These are phyloP conservation scores for Carterocephalus palaemon DNA, from an alignment of 2,888 invertebrate species.

Conservation along the genomic window DNA sequence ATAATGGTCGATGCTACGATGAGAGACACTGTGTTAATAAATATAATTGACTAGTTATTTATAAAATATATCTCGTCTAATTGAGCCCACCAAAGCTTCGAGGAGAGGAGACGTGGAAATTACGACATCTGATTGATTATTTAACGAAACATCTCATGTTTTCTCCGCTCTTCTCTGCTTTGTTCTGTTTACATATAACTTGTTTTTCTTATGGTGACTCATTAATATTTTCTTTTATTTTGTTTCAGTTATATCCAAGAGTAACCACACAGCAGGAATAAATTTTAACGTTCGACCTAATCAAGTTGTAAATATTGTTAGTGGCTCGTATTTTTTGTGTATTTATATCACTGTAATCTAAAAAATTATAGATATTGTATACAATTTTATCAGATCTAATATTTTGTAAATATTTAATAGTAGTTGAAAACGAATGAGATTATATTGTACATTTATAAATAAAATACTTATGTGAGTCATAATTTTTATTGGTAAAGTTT, in stretches of 20 bases:
- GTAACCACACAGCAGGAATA: slow-evolving; percentile 79
- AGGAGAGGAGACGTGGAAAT: too few relatives aligned
- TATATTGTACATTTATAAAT: slow-evolving; percentile 79
- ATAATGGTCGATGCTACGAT: too few relatives aligned
- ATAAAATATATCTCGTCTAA: too few relatives aligned
- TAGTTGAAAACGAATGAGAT: slow-evolving; percentile 76
- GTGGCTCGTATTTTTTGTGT: slow-evolving; percentile 74
- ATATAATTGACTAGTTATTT: too few relatives aligned
- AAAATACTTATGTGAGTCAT: slow-evolving; percentile 66
- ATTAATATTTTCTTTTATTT: slow-evolving; percentile 27
- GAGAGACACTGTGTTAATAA: too few relatives aligned
- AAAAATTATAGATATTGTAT: slow-evolving; percentile 68
- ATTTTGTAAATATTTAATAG: slow-evolving; percentile 76
- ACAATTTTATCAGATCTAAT: slow-evolving; percentile 76
- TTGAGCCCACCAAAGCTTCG: too few relatives aligned
- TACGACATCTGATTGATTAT: too few relatives aligned
- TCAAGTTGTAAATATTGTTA: slow-evolving; percentile 69
- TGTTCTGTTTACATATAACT: too few relatives aligned
- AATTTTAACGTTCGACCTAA: slow-evolving; percentile 56
- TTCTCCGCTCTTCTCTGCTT: too few relatives aligned
- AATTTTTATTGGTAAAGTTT: slow-evolving; percentile 69
- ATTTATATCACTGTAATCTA: slow-evolving; percentile 75
- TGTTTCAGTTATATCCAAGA: slow-evolving; percentile 81
- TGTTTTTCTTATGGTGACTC: too few relatives aligned
- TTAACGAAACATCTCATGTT: too few relatives aligned